phyloP scores from a whole-genome alignment of 2,797 vertebrate species.

The Chrysocyon brachyurus region DNA sequence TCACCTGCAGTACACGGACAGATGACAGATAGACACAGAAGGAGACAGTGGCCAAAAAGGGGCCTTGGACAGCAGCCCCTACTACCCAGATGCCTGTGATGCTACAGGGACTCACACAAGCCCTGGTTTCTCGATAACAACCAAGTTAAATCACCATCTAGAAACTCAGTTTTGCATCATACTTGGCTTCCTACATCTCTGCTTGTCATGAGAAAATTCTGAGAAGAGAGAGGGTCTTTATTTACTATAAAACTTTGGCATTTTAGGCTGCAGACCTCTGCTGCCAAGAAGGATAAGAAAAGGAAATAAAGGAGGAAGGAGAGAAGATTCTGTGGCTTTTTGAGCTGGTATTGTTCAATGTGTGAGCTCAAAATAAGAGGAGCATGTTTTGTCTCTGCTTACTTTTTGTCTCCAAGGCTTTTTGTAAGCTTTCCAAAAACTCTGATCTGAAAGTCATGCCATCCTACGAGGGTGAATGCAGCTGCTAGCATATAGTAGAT shows the following conservation, averaged over 20 bases:
- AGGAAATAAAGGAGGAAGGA: background rate
- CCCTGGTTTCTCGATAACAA: background rate
- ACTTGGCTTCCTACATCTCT: background rate
- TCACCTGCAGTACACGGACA: background rate
- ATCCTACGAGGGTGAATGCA: background rate
- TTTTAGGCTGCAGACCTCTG: background rate
- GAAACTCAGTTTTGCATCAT: background rate
- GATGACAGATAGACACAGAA: background rate
- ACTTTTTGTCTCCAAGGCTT: background rate
- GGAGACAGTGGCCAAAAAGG: background rate
- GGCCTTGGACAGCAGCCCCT: background rate
- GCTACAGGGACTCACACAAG: background rate
- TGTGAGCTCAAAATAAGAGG: background rate
- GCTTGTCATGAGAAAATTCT: background rate
- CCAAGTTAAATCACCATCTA: background rate
- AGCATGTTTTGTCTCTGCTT: background rate
- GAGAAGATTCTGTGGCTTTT: background rate
- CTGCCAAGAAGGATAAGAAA: background rate
- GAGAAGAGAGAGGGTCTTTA: background rate
- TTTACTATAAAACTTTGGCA: background rate
- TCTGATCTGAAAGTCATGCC: background rate
- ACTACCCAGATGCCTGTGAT: background rate
- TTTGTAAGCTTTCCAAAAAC: slow-evolving; percentile 2
- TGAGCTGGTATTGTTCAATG: too few species aligned
- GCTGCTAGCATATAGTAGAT: background rate